Base-by-base conservation (phyloP, 2,797 vertebrate species). In the Sandelia bainsii region DNA sequence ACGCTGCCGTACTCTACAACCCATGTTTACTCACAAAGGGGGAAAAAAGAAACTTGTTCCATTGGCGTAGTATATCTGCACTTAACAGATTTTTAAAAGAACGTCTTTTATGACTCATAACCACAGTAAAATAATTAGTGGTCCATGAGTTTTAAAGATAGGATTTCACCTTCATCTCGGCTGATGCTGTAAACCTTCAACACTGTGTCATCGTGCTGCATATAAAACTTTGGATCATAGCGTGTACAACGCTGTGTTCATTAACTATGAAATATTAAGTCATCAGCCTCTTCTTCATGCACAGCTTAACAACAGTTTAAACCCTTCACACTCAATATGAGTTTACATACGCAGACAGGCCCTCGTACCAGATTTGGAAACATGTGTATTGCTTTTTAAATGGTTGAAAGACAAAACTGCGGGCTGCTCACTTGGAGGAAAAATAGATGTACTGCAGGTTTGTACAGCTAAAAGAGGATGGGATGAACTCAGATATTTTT, bases 261-360 rank as follows among this genome's bases (percentile, higher is more conserved):
- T 37, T 19, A n/a, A 3, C 42, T 2, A 6, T 12, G 9, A 1
- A 0, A 40, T n/a, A 23, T 8, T 8, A 0, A 40, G 62, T 1
- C 0, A 6, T 62, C 44, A 2, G 20, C 53, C n/a, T 58, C 50
- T 3, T 42, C 42, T 1, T 32, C 62, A 2, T 46, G 23, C 3
- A 0, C 32, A 27, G 50, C 16, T 2, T 10, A 16, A 37, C 44
- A 6, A 4, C 51, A 19, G 7, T 29, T 29, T 9, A 44, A 29
- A 7, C 29, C 22, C 56, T 22, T 62, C 42, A 12, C 49, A 72
- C 79, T 84, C 79, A 79, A 76, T 74, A 75, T 76, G 72, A 85
- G 79, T 53, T 71, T 14, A 77, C 49, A 29, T 23, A 40, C 58
- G n/a, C 16, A 7, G 63, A 49, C 49, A 75, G 29, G 34, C 3